These are phyloP conservation scores for Drosophila tripunctata DNA, from an alignment of 2,888 invertebrate species.

Conservation along the genomic window DNA sequence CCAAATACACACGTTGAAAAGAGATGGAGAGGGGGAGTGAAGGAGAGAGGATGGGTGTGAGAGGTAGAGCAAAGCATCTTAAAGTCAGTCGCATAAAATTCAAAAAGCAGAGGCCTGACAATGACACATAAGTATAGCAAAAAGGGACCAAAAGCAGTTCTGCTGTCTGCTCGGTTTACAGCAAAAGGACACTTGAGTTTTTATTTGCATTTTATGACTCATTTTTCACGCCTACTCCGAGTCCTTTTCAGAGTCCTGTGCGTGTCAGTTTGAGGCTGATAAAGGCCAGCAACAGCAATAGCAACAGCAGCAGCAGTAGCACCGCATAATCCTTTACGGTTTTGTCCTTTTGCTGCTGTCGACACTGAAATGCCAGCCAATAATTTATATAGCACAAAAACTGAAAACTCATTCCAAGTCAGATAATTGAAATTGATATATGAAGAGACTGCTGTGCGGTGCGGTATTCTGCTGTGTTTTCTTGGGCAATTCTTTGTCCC, in stretches of 20 bases:
- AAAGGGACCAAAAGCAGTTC: too few species aligned
- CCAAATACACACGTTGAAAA: constrained; percentile 38
- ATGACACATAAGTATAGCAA: constrained; percentile 43
- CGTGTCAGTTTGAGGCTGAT: constrained; percentile 71
- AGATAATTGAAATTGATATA: constrained; percentile 80
- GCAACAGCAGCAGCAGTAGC: constrained; percentile 66
- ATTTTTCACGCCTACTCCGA: constrained; percentile 71
- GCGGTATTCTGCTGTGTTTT: constrained; percentile 16
- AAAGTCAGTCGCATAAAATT: constrained; percentile 44
- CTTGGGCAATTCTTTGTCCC: constrained; percentile 44
- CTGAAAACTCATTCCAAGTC: constrained; percentile 29
- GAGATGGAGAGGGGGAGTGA: background rate
- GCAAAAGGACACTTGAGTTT: constrained; percentile 69
- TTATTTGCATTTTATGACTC: constrained; percentile 80
- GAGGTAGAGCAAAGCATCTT: constrained; percentile 9
- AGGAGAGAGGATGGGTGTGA: background rate
- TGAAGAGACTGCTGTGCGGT: constrained; percentile 55
- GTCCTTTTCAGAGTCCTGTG: background rate
- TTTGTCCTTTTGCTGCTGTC: constrained; percentile 63
- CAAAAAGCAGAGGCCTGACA: constrained; percentile 42
- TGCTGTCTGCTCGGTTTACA: constrained; percentile 23
- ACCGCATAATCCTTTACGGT: constrained; percentile 76
- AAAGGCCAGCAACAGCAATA: constrained; percentile 73
- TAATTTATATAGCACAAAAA: constrained; percentile 66
- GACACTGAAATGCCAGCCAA: constrained; percentile 54